Evolutionary conservation across 2,113 vertebrate species (phyloP), one percentile per base, ranked within the genome.

Genomic region (Elaphurus davidianus): DNA sequence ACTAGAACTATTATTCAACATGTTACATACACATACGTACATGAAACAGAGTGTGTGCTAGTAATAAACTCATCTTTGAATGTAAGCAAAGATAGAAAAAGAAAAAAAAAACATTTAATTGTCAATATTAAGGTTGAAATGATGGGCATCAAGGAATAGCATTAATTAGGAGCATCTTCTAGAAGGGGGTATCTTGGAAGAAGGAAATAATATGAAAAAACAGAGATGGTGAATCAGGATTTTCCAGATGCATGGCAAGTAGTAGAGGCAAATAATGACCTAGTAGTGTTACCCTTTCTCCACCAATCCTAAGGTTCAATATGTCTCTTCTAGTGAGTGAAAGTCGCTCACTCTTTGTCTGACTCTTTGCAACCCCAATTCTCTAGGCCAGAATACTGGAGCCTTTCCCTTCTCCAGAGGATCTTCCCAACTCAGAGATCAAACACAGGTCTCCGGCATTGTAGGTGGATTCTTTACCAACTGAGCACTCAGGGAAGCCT

Each of bases 41-140:
- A 28, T 6, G 47, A 55, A n/a, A 47, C 4, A 74, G n/a, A 54
- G 28, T 30, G 23, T 17, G 16, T 2, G 6, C 33, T 93, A 83
- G 13, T 64, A 87, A 67, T 17, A 54, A 76, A 62, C 16, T 94
- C 33, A 62, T 91, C 21, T 76, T 43, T 57, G 5, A 92, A 40
- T 64, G 5, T 90, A 81, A 96, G 71, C 47, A 76, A 92, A 94
- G 40, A 87, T n/a, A 82, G 59, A 43, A 95, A 50, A 78, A 91
- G 5, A 47, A 12, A 91, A 40, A 40, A 40, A 40, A 93, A 7
- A 60, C 57, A 54, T 1, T 62, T 45, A 78, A 84, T 52, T 28
- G 17, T n/a, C 16, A 94, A 2, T 25, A 36, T 47, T 67, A 67
- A 33, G 13, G 33, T 10, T 82, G 30, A 96, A n/a, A 30, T 30